Percentiles rank a stretch among this genome's conserved stretches.
Evolutionary conservation across 2,797 vertebrate species (phyloP).

Genomic region (Huso huso): DNA sequence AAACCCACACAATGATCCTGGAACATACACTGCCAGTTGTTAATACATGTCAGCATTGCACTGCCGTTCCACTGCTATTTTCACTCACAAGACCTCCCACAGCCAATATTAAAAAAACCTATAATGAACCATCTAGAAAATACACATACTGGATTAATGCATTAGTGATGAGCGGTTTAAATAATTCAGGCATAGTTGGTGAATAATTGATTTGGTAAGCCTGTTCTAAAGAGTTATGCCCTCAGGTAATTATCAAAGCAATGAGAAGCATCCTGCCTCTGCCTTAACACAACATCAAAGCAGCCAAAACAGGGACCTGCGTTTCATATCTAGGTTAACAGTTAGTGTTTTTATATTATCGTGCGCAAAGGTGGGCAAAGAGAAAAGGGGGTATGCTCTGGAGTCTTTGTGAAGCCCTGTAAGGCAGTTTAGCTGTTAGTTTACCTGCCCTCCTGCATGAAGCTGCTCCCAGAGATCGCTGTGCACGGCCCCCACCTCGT

Average conservation of each 20-base stretch:
- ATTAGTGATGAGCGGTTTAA: constrained; percentile 21
- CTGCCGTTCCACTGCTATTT: background rate
- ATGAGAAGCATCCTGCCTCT: no score
- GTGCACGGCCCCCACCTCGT: constrained; percentile 81
- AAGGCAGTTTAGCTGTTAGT: background rate
- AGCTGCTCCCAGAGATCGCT: constrained; percentile 94
- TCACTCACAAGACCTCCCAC: constrained; percentile 1
- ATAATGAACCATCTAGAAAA: no score
- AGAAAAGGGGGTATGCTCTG: no score
- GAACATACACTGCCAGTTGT: background rate
- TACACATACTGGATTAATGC: constrained; percentile 1
- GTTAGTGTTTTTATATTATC: no score
- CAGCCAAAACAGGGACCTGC: no score
- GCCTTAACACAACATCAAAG: background rate
- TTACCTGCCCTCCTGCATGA: constrained; percentile 83
- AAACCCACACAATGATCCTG: background rate
- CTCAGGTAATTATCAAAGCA: no score
- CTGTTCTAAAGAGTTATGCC: background rate
- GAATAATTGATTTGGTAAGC: constrained; percentile 24
- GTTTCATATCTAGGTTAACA: no score
- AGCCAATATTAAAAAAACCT: constrained; percentile 21
- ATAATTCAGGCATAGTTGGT: constrained; percentile 12
- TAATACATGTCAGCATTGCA: background rate
- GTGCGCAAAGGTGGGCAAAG: no score
- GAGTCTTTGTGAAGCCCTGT: no score